Evolutionary conservation across 2,797 vertebrate species (phyloP).

Genomic region (Melopsittacus undulatus): DNA sequence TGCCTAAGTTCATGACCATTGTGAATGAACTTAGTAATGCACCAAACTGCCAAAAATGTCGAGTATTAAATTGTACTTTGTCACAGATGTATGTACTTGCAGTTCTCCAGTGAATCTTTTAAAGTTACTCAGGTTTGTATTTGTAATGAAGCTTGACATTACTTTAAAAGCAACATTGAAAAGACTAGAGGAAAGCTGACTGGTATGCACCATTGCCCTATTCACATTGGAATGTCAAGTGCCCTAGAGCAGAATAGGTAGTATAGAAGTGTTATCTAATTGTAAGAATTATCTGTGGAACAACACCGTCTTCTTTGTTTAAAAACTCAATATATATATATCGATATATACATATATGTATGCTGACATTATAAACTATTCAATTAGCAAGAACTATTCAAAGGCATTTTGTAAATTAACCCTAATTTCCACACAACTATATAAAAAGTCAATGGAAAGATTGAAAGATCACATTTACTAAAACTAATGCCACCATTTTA

Average conservation of each 20-base stretch:
- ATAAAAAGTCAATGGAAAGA: constrained; percentile 1
- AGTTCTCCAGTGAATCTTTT: not conserved
- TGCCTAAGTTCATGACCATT: not conserved
- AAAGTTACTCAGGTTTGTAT: not conserved
- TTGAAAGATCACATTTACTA: constrained; percentile 25
- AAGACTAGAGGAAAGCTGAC: not conserved
- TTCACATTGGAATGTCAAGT: not conserved
- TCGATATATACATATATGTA: not conserved
- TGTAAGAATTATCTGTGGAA: not conserved
- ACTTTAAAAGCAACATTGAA: not conserved
- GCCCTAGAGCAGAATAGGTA: not conserved
- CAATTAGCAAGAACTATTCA: not conserved
- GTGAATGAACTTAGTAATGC: not conserved
- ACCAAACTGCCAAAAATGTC: not conserved
- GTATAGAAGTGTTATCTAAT: not conserved
- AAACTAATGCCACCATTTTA: constrained; percentile 21
- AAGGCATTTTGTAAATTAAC: not conserved
- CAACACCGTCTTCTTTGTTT: not conserved
- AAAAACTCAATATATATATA: not conserved
- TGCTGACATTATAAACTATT: not conserved
- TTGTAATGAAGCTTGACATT: not conserved
- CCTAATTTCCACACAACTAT: not conserved
- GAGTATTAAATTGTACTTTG: not conserved
- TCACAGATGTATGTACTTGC: not conserved
- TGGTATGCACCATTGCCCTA: not conserved